Percentiles rank a stretch among this genome's conserved stretches.
Evolutionary conservation across 2,888 invertebrate genomes (phyloP).

Genomic region (Autographa gamma): DNA sequence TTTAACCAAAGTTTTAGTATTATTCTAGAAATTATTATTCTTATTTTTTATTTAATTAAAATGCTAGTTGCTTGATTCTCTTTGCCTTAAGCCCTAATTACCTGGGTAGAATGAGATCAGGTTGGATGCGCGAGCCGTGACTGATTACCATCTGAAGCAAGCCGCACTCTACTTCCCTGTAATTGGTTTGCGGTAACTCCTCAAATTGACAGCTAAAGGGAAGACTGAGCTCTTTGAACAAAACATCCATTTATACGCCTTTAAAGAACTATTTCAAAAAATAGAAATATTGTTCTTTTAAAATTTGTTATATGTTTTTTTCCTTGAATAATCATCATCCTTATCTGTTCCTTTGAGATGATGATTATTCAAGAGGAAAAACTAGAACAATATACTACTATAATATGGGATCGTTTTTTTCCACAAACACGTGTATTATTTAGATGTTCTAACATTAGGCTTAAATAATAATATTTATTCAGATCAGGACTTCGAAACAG

Average conservation of each 20-base stretch:
- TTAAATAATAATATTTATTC: too few species aligned
- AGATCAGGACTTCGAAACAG: too few species aligned
- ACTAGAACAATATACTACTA: too few species aligned
- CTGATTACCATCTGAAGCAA: constrained; percentile 1
- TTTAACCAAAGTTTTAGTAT: neutral
- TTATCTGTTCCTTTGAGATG: too few species aligned
- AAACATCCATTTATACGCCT: neutral
- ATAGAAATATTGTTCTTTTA: too few species aligned
- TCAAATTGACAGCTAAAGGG: neutral
- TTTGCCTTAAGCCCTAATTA: neutral
- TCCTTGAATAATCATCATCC: too few species aligned
- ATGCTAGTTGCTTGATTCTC: neutral
- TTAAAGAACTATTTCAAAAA: neutral
- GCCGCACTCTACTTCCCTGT: constrained; percentile 6
- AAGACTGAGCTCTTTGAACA: neutral
- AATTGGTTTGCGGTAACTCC: constrained; percentile 19
- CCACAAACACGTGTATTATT: too few species aligned
- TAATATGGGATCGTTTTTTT: too few species aligned
- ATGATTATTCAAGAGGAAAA: too few species aligned
- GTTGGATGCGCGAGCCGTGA: constrained; percentile 4
- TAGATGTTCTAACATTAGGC: too few species aligned
- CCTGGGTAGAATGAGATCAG: constrained; percentile 4
- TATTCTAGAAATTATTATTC: neutral
- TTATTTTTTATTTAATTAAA: neutral
- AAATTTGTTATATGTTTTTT: too few species aligned